Evolutionary conservation across 2,797 vertebrate species (phyloP).

Genomic region (Orestias chungarensis): DNA sequence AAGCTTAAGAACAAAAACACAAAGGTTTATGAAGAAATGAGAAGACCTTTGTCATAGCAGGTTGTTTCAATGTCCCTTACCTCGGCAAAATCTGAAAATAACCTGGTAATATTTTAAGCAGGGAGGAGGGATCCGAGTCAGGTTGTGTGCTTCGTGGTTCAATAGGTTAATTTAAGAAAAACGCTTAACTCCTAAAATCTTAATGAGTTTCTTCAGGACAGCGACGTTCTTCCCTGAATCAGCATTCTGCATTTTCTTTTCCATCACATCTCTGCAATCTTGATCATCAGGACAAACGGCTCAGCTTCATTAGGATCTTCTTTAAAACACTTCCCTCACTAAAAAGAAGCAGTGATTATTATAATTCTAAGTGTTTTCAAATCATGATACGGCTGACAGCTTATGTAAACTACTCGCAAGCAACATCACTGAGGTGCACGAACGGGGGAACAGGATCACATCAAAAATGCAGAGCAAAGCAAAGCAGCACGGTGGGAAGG

Average conservation of each 20-base stretch:
- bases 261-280: slow-evolving; percentile 1
- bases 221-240: slow-evolving; percentile 21
- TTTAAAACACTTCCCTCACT: background rate
- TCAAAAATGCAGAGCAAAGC: slow-evolving; percentile 43
- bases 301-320: slow-evolving; percentile 3
- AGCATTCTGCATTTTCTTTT: slow-evolving; percentile 37
- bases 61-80: too few relatives aligned
- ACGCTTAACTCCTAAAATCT: slow-evolving; percentile 23
- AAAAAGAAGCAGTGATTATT: background rate
- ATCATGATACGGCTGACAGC: slow-evolving; percentile 4
- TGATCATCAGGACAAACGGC: background rate
- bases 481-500: slow-evolving; percentile 32
- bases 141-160: background rate
- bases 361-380: slow-evolving; percentile 3
- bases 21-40: background rate
- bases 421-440: background rate
- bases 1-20: background rate
- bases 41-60: background rate
- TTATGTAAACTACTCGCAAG: slow-evolving; percentile 19
- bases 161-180: background rate
- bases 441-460: background rate
- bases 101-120: background rate
- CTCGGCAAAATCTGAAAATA: slow-evolving; percentile 1
- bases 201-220: slow-evolving; percentile 33
- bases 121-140: background rate